phyloP scores from a whole-genome alignment of 2,113 vertebrate species.

The Lagenorhynchus albirostris region DNA sequence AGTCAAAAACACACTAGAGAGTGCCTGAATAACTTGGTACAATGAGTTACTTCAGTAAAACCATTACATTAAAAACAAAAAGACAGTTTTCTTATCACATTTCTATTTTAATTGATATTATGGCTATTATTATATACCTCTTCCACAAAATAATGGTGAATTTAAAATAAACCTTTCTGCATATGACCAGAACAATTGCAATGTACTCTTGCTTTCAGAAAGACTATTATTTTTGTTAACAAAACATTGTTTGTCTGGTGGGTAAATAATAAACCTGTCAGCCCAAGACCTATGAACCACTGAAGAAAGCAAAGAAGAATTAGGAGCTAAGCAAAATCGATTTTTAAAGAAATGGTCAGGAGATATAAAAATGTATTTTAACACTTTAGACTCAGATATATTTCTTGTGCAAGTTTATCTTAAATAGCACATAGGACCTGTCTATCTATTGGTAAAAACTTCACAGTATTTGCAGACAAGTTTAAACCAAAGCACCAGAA shows the following conservation, averaged over 20 bases:
- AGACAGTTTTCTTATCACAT: background rate
- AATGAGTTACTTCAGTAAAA: background rate
- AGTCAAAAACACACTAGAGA: background rate
- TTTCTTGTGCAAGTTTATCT: background rate
- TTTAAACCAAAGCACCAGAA: background rate
- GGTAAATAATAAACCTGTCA: background rate
- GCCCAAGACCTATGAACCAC: background rate
- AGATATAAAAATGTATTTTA: background rate
- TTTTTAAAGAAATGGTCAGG: background rate
- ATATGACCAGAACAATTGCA: background rate
- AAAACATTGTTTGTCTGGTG: background rate
- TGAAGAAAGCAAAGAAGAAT: background rate
- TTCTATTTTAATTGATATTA: conserved; percentile 3
- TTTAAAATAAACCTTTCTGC: background rate
- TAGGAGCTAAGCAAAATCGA: background rate
- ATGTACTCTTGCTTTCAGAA: background rate
- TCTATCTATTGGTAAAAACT: background rate
- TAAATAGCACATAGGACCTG: background rate
- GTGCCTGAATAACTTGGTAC: background rate
- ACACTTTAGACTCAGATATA: background rate
- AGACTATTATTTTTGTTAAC: background rate
- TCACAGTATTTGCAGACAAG: background rate
- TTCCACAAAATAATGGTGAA: background rate
- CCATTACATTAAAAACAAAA: background rate
- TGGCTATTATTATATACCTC: background rate